These are phyloP conservation scores for Carollia perspicillata DNA, from an alignment of 2,113 vertebrate species.

Conservation along the genomic window DNA sequence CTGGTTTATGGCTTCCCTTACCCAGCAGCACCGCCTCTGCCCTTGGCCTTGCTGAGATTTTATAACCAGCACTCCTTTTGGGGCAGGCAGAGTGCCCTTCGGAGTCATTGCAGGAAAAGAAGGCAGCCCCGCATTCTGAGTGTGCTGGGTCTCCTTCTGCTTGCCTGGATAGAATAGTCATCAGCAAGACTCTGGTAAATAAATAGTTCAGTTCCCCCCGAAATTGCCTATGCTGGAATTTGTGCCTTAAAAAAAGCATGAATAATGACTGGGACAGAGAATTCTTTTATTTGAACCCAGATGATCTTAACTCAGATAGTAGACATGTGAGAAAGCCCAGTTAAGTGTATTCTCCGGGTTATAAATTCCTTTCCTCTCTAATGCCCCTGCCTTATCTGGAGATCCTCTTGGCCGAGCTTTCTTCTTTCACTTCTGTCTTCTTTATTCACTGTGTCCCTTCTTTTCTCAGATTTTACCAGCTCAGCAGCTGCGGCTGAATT, in stretches of 20 bases:
- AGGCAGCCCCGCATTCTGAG: background rate
- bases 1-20: background rate
- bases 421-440: constrained; percentile 63
- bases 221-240: constrained; percentile 51
- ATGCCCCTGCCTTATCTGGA: constrained; percentile 41
- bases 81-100: background rate
- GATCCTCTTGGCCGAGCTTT: background rate
- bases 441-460: constrained; percentile 47
- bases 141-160: background rate
- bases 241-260: constrained; percentile 48
- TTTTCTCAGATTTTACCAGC: constrained; percentile 52
- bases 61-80: background rate
- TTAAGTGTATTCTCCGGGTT: constrained; percentile 42
- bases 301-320: background rate
- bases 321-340: constrained; percentile 27
- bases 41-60: background rate
- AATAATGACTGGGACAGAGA: constrained; percentile 47
- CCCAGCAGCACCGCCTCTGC: background rate
- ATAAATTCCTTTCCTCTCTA: constrained; percentile 62
- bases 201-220: background rate
- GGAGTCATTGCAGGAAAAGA: background rate
- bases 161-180: background rate
- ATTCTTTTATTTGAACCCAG: constrained; percentile 51
- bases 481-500: constrained; percentile 64
- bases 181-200: constrained; percentile 44